phyloP scores from a whole-genome alignment of 2,888 invertebrate species.

The Oscheius sp. region DNA sequence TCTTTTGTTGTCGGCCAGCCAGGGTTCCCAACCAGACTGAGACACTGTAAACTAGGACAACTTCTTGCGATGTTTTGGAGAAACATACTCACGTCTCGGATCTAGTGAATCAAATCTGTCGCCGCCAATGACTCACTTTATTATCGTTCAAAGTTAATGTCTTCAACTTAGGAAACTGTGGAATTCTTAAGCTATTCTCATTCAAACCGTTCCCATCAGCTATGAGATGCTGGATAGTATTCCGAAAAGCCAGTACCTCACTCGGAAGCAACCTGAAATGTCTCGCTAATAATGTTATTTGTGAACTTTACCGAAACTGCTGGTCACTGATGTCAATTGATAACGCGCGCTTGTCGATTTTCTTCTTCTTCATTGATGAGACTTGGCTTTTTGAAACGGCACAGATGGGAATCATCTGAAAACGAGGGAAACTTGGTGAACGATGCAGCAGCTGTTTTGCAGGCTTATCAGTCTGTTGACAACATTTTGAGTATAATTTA shows the following conservation, averaged over 20 bases:
- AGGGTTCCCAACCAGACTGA: slow-evolving; percentile 56
- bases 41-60: slow-evolving; percentile 55
- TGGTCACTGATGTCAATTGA: slow-evolving; percentile 32
- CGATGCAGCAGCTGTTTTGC: too few species aligned
- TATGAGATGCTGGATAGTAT: slow-evolving; percentile 53
- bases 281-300: not conserved
- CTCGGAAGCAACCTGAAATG: slow-evolving; percentile 55
- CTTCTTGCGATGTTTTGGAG: slow-evolving; percentile 43
- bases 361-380: slow-evolving; percentile 16
- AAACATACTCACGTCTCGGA: slow-evolving; percentile 53
- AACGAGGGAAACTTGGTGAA: too few species aligned
- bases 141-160: slow-evolving; percentile 49
- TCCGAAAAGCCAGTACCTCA: slow-evolving; percentile 47
- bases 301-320: slow-evolving; percentile 12
- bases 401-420: slow-evolving; percentile 25
- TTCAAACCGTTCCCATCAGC: slow-evolving; percentile 59
- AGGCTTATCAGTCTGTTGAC: too few species aligned
- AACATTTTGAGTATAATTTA: too few species aligned
- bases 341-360: slow-evolving; percentile 24
- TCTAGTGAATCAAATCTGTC: slow-evolving; percentile 35
- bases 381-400: slow-evolving; percentile 20
- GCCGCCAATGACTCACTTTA: slow-evolving; percentile 40
- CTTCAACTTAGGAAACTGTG: slow-evolving; percentile 46
- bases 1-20: slow-evolving; percentile 48
- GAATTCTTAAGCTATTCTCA: slow-evolving; percentile 59